Evolutionary conservation across 1,140 invertebrate species (phyloP), one percentile per base, ranked within the genome.

Genomic region (Drosophila willistoni): DNA sequence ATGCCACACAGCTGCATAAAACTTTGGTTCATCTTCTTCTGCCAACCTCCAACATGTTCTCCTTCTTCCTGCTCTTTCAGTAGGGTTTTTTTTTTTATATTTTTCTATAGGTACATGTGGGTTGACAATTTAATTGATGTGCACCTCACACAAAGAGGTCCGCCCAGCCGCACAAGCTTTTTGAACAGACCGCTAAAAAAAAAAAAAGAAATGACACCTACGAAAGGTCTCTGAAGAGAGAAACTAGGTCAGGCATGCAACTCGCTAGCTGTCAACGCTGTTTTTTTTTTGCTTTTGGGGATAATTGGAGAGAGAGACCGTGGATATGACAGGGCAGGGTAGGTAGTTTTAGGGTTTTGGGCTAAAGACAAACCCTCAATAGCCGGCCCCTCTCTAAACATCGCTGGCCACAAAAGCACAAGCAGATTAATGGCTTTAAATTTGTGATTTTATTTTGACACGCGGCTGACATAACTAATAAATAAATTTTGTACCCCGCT

Each of bases 51-150:
- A 3, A 51, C 44, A 51, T 51, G 44, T 51, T 51, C 44, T 51
- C 44, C 44, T 51, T 51, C 44, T 51, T 51, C 44, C 44, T 51
- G 44, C 44, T 19, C 44, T 17, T 47, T 47, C 7, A 17, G 14
- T 47, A 14, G n/a, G 14, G 14, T 1, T 47, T 47, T 47, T 7
- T 47, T 36, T 57, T 39, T 55, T 55, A n/a, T 60, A 13, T 19
- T 19, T 39, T 14, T 19, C 14, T 39, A 9, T 60, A 29, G 29
- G 29, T 29, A 19, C 60, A 19, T 74, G 64, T 66, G 69, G 82
- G 71, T 86, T 80, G 83, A 87, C 83, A 89, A 87, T 87, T 87
- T 87, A 87, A 87, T 87, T 87, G 83, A 87, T 87, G 80, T 87
- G 81, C 83, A 79, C 79, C 56, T 68, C 75, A 86, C 69, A 79